Conservation (phyloP, 2,113 vertebrate genomes). For the Stictonetta naevosa region DNA sequence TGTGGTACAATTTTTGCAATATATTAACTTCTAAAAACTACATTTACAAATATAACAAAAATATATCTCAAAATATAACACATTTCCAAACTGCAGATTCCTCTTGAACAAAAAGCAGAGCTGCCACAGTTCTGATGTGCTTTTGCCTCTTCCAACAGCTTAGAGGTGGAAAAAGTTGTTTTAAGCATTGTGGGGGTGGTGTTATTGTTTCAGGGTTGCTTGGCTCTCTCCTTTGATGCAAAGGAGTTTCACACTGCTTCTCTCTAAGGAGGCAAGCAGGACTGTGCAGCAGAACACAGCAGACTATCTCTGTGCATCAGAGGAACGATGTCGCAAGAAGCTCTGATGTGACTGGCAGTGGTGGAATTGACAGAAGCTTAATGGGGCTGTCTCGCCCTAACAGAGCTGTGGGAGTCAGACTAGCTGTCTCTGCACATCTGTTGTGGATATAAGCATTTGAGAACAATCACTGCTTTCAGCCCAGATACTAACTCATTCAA, state of each 20-base stretch:
- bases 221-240: background rate
- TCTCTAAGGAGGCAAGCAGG: background rate
- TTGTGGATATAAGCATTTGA: background rate
- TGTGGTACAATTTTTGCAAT: background rate
- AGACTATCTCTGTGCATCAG: background rate
- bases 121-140: background rate
- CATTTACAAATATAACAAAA: background rate
- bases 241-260: background rate
- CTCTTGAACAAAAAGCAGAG: background rate
- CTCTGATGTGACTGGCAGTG: background rate
- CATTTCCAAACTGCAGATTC: background rate
- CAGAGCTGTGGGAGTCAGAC: background rate
- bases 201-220: background rate
- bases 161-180: background rate
- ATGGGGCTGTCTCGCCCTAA: background rate
- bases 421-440: conserved; percentile 40
- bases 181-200: background rate
- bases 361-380: background rate
- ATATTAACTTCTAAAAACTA: background rate
- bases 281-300: background rate
- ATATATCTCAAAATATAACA: background rate
- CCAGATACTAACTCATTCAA: conserved; percentile 1
- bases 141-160: background rate
- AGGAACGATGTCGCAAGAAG: background rate
- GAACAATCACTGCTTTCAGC: conserved; percentile 35